Conservation (phyloP, 2,113 vertebrate species). For the Felis catus region DNA sequence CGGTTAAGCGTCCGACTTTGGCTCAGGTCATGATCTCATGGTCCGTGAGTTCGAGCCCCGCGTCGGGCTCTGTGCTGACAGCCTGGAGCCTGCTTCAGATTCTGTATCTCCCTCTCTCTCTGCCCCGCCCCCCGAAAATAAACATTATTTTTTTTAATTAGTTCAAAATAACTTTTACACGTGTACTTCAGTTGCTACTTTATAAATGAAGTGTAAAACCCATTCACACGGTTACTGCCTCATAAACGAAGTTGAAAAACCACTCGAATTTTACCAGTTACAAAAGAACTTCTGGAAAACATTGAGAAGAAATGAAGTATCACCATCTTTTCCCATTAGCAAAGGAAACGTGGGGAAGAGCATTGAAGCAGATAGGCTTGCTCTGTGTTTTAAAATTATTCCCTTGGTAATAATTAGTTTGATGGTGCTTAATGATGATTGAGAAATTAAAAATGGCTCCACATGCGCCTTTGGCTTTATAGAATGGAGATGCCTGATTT, state of each 20-base stretch:
- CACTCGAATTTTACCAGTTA: conserved; percentile 53
- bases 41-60: no score
- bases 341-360: background rate
- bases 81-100: no score
- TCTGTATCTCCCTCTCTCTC: no score
- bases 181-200: conserved; percentile 24
- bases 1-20: no score
- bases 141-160: background rate
- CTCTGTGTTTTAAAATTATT: conserved; percentile 31
- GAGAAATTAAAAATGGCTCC: conserved; percentile 2
- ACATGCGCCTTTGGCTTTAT: background rate
- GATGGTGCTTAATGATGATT: background rate
- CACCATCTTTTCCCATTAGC: background rate
- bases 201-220: conserved; percentile 41
- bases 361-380: background rate
- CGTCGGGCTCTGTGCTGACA: no score
- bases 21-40: no score
- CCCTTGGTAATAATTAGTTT: background rate
- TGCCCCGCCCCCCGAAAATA: no score
- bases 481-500: background rate
- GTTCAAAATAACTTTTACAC: conserved; percentile 35
- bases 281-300: conserved; percentile 63
- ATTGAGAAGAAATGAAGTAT: conserved; percentile 64
- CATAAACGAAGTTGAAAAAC: conserved; percentile 60
- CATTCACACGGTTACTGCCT: conserved; percentile 55